Base-by-base conservation (phyloP, 2,113 vertebrate genomes). In the Cranoglanis bouderius region DNA sequence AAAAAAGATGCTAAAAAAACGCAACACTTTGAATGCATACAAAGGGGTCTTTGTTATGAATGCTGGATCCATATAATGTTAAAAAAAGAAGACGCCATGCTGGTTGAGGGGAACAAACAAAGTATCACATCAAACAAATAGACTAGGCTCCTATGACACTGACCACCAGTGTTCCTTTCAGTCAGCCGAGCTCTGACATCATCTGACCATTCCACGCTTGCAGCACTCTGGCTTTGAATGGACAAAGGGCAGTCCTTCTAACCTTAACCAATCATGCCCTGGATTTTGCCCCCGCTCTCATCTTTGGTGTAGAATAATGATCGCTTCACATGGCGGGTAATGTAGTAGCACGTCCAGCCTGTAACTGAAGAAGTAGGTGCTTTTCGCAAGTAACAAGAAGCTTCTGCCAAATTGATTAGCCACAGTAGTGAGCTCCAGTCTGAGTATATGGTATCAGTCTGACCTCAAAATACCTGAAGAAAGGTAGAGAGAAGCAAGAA, bases 141-240 rank as follows among this genome's bases (percentile, higher is more conserved):
- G 80, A 72, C 35, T 74, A 26, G 51, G 87, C 63, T 88, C 35
- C 55, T 81, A 63, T 86, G 35, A 87, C n/a, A 87, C 86, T 86
- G 88, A 86, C 88, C 83, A n/a, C 40, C 88, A 78, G 74, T 87
- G 87, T 88, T 88, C 87, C 59, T 84, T 75, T 89, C 59, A 72
- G 86, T 84, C 84, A 59, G 85, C 65, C 57, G 82, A 77, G 67
- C 55, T 89, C 83, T 89, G 88, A 89, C 88, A 91, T 91, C 90
- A 91, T 87, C 90, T 29, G 63, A 61, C 90, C 75, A 80, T 67
- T 86, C 82, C 85, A 51, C 32, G 83, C 87, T 72, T 24, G 63
- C 63, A 49, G 57, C 51, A 38, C 65, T 81, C 59, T 57, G 74
- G 86, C n/a, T 75, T 24, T 88, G 57, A 88, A 78, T 63, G 59